Percentiles rank a stretch among this genome's conserved stretches.
These are phyloP conservation scores for Paedocypris micromegethes DNA, from an alignment of 2,797 vertebrate genomes.

Conservation along the genomic window DNA sequence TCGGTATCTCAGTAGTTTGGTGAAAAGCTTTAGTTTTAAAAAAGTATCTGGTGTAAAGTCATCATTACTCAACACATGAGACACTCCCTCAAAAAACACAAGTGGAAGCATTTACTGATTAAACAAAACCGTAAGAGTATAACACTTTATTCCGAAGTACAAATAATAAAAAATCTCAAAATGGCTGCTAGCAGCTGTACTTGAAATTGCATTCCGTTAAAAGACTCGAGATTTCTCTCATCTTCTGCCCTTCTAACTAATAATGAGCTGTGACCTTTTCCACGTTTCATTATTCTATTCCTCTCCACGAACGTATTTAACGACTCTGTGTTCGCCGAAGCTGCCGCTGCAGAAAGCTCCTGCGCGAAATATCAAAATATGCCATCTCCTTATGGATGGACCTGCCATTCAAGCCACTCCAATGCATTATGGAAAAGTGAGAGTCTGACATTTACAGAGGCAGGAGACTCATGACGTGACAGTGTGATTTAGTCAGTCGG, in stretches of 20 bases:
- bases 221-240: constrained; percentile 9
- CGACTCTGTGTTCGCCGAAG: background rate
- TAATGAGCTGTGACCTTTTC: constrained; percentile 44
- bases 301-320: constrained; percentile 13
- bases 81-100: no score
- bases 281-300: constrained; percentile 24
- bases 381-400: constrained; percentile 22
- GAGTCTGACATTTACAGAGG: constrained; percentile 42
- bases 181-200: background rate
- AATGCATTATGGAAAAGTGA: constrained; percentile 35
- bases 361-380: constrained; percentile 24
- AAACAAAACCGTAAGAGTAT: no score
- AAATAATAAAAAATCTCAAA: background rate
- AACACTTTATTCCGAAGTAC: no score
- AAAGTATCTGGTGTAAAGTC: no score
- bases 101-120: no score
- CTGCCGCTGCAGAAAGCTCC: background rate
- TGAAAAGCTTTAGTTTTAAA: no score
- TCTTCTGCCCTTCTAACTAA: constrained; percentile 32
- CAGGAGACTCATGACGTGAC: constrained; percentile 23
- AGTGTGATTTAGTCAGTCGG: constrained; percentile 27
- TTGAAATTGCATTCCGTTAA: background rate
- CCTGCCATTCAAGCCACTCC: constrained; percentile 31
- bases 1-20: no score
- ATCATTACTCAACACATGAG: no score